These are phyloP conservation scores for Trichonephila clavata DNA, from an alignment of 1,140 invertebrate genomes.

Conservation along the genomic window DNA sequence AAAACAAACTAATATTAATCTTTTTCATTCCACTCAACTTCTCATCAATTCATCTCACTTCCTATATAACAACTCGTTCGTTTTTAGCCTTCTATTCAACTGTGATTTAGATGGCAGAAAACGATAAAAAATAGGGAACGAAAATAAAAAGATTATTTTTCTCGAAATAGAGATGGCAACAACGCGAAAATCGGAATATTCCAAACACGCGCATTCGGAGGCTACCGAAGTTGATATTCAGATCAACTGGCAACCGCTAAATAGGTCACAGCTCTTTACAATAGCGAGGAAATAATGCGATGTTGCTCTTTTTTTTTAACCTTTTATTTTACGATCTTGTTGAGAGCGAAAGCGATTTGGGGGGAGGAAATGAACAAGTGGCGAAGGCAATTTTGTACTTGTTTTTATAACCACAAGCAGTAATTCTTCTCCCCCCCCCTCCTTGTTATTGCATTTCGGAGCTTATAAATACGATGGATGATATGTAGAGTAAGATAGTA, in stretches of 20 bases:
- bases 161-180: background rate
- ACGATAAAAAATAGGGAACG: conserved; percentile 4
- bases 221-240: background rate
- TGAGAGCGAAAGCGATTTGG: background rate
- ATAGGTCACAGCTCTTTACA: background rate
- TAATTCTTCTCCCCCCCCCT: no score
- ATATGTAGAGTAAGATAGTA: background rate
- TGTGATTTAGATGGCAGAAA: background rate
- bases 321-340: background rate
- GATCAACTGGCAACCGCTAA: background rate
- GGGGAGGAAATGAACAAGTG: conserved; percentile 14
- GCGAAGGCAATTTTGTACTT: background rate
- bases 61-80: background rate
- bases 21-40: no score
- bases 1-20: no score
- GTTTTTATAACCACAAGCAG: background rate
- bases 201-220: background rate
- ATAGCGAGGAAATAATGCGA: background rate
- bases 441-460: background rate
- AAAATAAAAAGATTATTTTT: background rate
- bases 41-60: background rate
- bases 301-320: background rate
- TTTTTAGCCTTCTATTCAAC: background rate
- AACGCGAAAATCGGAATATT: background rate
- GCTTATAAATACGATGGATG: background rate